Evolutionary conservation across 2,113 vertebrate species (phyloP).

Genomic region (Pygoscelis adeliae): DNA sequence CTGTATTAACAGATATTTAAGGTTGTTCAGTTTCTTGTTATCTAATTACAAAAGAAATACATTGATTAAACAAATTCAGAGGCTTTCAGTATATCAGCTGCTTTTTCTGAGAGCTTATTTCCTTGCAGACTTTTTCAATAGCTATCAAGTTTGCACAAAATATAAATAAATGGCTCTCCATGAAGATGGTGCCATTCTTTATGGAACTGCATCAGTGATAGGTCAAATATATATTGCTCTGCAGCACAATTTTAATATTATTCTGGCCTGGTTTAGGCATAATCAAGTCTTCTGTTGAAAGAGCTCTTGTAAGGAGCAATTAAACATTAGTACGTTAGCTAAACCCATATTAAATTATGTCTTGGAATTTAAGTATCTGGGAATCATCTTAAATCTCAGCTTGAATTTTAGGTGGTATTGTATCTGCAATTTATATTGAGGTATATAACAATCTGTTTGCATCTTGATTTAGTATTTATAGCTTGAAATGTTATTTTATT

Average conservation of each 20-base stretch:
- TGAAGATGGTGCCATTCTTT: constrained; percentile 39
- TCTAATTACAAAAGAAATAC: neutral
- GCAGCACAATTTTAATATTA: constrained; percentile 61
- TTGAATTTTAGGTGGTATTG: constrained; percentile 35
- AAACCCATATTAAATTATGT: constrained; percentile 65
- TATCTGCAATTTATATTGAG: constrained; percentile 38
- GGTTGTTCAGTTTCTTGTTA: neutral
- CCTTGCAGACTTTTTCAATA: constrained; percentile 4
- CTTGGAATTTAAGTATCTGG: constrained; percentile 61
- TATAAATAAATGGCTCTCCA: constrained; percentile 32
- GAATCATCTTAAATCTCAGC: constrained; percentile 69
- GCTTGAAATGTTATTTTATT: constrained; percentile 58
- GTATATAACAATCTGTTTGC: constrained; percentile 5
- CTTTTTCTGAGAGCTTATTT: constrained; percentile 30
- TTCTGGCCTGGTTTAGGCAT: constrained; percentile 43
- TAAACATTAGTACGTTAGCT: constrained; percentile 54
- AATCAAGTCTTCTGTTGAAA: constrained; percentile 65
- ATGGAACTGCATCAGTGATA: constrained; percentile 32
- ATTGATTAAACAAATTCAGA: neutral
- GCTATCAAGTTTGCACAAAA: constrained; percentile 21
- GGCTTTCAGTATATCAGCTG: neutral
- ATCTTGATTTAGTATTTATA: constrained; percentile 54
- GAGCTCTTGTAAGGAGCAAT: constrained; percentile 56
- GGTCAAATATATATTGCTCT: constrained; percentile 62
- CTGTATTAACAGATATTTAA: neutral